phyloP scores from a whole-genome alignment of 1,140 invertebrate genomes.

The Trachymyrmex septentrionalis region DNA sequence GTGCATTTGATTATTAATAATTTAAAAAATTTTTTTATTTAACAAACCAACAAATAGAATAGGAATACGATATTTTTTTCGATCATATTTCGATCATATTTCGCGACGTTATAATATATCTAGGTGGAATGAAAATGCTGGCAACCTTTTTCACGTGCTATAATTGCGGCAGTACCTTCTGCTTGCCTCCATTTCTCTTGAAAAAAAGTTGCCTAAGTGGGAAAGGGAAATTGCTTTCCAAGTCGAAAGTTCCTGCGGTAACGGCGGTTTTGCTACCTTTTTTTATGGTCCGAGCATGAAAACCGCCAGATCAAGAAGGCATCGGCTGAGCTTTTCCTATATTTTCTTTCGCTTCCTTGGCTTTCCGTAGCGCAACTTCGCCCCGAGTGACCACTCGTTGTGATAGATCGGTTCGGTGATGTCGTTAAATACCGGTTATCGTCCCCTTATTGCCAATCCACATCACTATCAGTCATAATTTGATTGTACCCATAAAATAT shows the following conservation, averaged over 20 bases:
- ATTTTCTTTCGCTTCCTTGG: conserved; percentile 64
- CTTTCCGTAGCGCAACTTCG: conserved; percentile 66
- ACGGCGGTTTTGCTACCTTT: conserved; percentile 68
- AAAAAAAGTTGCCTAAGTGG: conserved; percentile 63
- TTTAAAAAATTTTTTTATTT: neutral
- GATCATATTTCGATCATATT: conserved; percentile 51
- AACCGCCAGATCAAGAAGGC: conserved; percentile 45
- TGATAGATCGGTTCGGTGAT: conserved; percentile 73
- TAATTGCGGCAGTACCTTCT: conserved; percentile 58
- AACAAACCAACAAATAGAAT: neutral
- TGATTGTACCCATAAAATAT: neutral
- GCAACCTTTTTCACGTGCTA: conserved; percentile 62
- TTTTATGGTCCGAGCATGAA: conserved; percentile 50
- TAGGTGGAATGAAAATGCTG: conserved; percentile 54
- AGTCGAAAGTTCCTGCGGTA: conserved; percentile 74
- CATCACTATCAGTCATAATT: conserved; percentile 66
- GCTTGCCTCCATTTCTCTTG: conserved; percentile 60
- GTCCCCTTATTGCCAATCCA: conserved; percentile 62
- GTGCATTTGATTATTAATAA: neutral
- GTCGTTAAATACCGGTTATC: conserved; percentile 76
- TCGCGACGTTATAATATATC: conserved; percentile 32
- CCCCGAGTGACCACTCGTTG: conserved; percentile 67
- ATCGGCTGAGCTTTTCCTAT: conserved; percentile 31
- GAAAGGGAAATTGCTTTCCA: conserved; percentile 74
- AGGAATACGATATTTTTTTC: neutral